Percentiles rank a stretch among this genome's conserved stretches.
phyloP scores from a whole-genome alignment of 2,113 vertebrate genomes.

The Acrocephalus arundinaceus region DNA sequence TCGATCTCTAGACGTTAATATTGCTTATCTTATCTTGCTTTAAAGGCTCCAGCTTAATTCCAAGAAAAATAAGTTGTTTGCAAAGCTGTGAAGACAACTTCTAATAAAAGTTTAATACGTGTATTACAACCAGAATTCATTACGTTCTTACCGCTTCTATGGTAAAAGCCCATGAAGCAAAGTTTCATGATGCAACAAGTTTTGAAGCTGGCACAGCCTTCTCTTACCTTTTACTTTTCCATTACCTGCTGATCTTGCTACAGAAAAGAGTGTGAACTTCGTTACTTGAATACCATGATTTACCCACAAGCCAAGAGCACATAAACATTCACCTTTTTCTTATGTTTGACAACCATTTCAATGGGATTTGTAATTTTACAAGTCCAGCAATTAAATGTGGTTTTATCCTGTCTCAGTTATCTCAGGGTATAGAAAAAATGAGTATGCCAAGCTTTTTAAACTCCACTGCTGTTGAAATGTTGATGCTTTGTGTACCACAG shows the following conservation, averaged over 20 bases:
- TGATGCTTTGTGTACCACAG: not conserved
- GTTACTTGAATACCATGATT: not conserved
- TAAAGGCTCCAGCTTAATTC: not conserved
- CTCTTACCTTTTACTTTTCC: not conserved
- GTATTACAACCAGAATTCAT: not conserved
- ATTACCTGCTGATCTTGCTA: not conserved
- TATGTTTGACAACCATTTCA: not conserved
- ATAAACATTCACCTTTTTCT: not conserved
- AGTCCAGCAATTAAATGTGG: not conserved
- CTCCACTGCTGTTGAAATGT: not conserved
- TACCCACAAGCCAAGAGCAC: not conserved
- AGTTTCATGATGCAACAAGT: not conserved
- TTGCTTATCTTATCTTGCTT: not conserved
- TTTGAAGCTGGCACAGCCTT: not conserved
- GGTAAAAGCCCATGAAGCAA: not conserved
- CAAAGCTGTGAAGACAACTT: not conserved
- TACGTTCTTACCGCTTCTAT: not conserved
- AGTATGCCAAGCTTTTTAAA: not conserved
- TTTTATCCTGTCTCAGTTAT: not conserved
- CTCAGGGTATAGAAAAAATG: not conserved
- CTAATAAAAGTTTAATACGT: not conserved
- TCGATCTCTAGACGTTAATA: not conserved
- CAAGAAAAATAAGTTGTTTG: not conserved
- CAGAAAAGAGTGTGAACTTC: not conserved
- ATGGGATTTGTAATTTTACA: not conserved